Conservation (phyloP, 2,113 vertebrate species). For the Neogobius melanostomus region DNA sequence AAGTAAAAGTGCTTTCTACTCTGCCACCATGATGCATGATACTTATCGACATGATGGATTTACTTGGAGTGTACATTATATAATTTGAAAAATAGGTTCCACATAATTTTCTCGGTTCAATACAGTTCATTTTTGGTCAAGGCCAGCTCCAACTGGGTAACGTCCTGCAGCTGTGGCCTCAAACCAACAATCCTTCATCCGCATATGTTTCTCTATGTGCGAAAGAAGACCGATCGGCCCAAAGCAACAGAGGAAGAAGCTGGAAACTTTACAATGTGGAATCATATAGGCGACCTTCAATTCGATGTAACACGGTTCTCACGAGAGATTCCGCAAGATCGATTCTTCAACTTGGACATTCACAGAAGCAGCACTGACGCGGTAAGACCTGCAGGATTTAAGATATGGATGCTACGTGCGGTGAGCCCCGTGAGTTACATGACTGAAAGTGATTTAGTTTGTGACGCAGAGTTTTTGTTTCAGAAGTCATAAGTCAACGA, state of each 20-base stretch:
- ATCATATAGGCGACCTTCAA: constrained; percentile 8
- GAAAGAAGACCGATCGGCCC: constrained; percentile 1
- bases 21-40: neutral
- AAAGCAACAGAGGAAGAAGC: constrained; percentile 13
- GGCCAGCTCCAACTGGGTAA: constrained; percentile 37
- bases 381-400: constrained; percentile 11
- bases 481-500: constrained; percentile 42
- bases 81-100: constrained; percentile 11
- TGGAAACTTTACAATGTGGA: constrained; percentile 12
- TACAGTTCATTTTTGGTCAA: constrained; percentile 8
- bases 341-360: constrained; percentile 24
- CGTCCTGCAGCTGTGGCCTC: constrained; percentile 41
- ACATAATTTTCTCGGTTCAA: constrained; percentile 32
- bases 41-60: neutral
- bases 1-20: no score
- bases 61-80: neutral
- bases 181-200: constrained; percentile 49
- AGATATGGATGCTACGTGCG: constrained; percentile 45
- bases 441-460: constrained; percentile 48
- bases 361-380: constrained; percentile 59
- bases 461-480: constrained; percentile 28
- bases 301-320: constrained; percentile 30
- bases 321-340: constrained; percentile 29
- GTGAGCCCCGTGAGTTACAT: constrained; percentile 32
- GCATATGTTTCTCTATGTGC: constrained; percentile 29